These are phyloP conservation scores for Rotaria magnacalcarata DNA, from an alignment of 2,888 invertebrate species.

Conservation along the genomic window DNA sequence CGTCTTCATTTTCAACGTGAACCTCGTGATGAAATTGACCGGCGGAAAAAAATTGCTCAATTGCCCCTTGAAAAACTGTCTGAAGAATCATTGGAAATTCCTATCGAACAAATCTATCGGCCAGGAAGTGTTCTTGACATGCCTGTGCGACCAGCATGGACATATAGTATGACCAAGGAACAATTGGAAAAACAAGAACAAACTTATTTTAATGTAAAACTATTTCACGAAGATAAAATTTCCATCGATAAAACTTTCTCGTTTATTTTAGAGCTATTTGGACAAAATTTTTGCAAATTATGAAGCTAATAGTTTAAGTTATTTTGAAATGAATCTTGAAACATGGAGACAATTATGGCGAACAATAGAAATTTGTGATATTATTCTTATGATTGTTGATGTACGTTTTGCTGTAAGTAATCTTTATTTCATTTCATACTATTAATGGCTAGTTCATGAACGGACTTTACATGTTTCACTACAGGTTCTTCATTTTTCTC, in stretches of 20 bases:
- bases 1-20: conserved; percentile 79
- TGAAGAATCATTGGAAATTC: conserved; percentile 53
- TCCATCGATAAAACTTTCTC: too few relatives aligned
- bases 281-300: conserved; percentile 67
- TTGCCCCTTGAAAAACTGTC: conserved; percentile 48
- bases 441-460: too few relatives aligned
- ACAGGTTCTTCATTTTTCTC: conserved; percentile 72
- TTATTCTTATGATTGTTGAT: conserved; percentile 80
- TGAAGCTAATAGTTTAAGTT: conserved; percentile 69
- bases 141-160: conserved; percentile 81
- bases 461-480: too few relatives aligned
- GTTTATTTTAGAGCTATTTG: conserved; percentile 69
- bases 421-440: too few relatives aligned
- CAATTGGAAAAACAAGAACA: conserved; percentile 75
- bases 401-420: conserved; percentile 72
- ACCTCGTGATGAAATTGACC: conserved; percentile 69
- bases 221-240: neutral
- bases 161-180: conserved; percentile 69
- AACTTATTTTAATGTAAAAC: conserved; percentile 71
- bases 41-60: conserved; percentile 68
- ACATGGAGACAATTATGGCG: conserved; percentile 94
- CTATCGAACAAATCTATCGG: conserved; percentile 52
- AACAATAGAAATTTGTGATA: conserved; percentile 85
- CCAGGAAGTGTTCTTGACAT: conserved; percentile 56
- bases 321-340: conserved; percentile 86